phyloP scores from a whole-genome alignment of 2,888 invertebrate genomes.

The Pristionchus exspectatus region DNA sequence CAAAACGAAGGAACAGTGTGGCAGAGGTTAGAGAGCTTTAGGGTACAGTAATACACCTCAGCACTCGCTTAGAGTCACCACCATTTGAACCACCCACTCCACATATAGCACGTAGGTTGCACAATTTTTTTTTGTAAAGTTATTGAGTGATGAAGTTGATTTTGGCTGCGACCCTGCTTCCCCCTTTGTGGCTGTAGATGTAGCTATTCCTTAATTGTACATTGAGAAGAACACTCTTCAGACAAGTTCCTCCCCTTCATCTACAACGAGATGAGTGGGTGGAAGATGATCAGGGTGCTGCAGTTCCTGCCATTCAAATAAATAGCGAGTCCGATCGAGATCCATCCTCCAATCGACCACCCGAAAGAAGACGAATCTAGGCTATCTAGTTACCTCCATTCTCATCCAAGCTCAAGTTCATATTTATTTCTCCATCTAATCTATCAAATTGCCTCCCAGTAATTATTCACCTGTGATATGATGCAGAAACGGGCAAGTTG shows the following conservation, averaged over 20 bases:
- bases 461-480: constrained; percentile 48
- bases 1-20: constrained; percentile 58
- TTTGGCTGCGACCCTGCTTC: background rate
- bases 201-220: background rate
- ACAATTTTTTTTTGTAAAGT: constrained; percentile 17
- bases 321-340: constrained; percentile 49
- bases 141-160: constrained; percentile 18
- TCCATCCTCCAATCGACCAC: constrained; percentile 41
- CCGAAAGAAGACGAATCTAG: constrained; percentile 54
- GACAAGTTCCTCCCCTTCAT: constrained; percentile 50
- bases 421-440: background rate
- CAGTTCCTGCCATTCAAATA: constrained; percentile 51
- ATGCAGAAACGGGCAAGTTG: constrained; percentile 36
- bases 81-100: constrained; percentile 41
- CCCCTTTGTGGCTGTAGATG: constrained; percentile 39
- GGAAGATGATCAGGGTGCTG: constrained; percentile 36
- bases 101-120: constrained; percentile 47
- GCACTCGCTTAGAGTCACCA: constrained; percentile 47
- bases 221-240: background rate
- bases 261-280: constrained; percentile 55
- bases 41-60: constrained; percentile 19
- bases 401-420: constrained; percentile 27
- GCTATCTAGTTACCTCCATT: background rate
- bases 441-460: constrained; percentile 50
- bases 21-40: constrained; percentile 51